Conservation (phyloP, 2,888 invertebrate species). For the Crematogaster levior region DNA sequence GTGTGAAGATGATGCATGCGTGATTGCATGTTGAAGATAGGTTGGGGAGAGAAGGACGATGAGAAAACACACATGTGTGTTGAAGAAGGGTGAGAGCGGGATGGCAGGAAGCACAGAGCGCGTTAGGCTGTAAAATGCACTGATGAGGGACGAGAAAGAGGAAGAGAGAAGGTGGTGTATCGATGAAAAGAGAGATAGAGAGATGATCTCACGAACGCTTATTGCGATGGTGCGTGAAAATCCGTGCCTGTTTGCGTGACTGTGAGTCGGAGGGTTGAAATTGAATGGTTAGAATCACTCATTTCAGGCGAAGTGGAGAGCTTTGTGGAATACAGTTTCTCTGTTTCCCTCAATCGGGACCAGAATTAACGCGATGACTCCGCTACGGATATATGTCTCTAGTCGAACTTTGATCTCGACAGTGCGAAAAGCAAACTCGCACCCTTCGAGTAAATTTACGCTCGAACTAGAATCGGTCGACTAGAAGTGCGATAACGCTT, state of each 20-base stretch:
- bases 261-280: constrained; percentile 24
- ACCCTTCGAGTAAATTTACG: constrained; percentile 5
- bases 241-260: background rate
- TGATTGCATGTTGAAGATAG: background rate
- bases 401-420: constrained; percentile 26
- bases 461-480: background rate
- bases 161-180: background rate
- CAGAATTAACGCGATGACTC: background rate
- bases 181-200: constrained; percentile 2
- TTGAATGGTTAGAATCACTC: constrained; percentile 30
- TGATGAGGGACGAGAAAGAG: background rate
- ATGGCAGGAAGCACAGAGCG: background rate
- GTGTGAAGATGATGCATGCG: constrained; percentile 3
- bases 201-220: constrained; percentile 1
- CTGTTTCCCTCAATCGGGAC: background rate
- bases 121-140: constrained; percentile 14
- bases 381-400: background rate
- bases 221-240: background rate
- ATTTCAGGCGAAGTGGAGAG: background rate
- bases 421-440: background rate
- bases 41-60: constrained; percentile 9
- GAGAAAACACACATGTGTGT: constrained; percentile 41
- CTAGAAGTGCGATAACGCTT: constrained; percentile 22
- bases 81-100: background rate
- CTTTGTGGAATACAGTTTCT: background rate